phyloP scores from a whole-genome alignment of 2,888 invertebrate genomes.

The Ryuthela nishihirai region DNA sequence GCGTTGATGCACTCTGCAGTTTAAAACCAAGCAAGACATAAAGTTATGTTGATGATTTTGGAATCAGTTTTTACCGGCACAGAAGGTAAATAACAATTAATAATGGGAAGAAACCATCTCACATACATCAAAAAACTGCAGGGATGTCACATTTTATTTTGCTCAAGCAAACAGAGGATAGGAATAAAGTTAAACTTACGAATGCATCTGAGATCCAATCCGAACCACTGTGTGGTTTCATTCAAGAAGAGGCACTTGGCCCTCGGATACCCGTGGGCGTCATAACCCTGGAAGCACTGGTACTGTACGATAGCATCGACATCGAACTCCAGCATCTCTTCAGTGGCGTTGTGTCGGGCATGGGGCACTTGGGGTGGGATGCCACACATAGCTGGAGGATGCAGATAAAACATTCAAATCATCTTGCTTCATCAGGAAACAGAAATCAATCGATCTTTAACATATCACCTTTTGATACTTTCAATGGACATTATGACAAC shows the following conservation, averaged over 20 bases:
- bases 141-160: background rate
- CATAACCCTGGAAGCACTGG: slow-evolving; percentile 91
- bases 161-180: background rate
- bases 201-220: slow-evolving; percentile 93
- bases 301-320: slow-evolving; percentile 87
- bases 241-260: slow-evolving; percentile 92
- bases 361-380: slow-evolving; percentile 53
- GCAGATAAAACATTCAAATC: slow-evolving; percentile 72
- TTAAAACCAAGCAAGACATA: no score
- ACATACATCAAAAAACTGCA: no score
- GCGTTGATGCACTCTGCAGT: no score
- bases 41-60: no score
- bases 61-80: no score
- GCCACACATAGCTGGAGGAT: slow-evolving; percentile 53
- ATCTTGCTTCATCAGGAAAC: no score
- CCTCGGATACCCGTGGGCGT: slow-evolving; percentile 81
- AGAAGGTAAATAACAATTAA: no score
- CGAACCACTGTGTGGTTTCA: slow-evolving; percentile 86
- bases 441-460: no score
- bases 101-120: no score
- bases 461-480: no score
- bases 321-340: slow-evolving; percentile 83
- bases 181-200: no score
- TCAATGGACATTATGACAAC: no score
- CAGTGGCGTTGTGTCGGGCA: slow-evolving; percentile 69